phyloP scores from a whole-genome alignment of 2,888 invertebrate species.

The Andrena minutula region DNA sequence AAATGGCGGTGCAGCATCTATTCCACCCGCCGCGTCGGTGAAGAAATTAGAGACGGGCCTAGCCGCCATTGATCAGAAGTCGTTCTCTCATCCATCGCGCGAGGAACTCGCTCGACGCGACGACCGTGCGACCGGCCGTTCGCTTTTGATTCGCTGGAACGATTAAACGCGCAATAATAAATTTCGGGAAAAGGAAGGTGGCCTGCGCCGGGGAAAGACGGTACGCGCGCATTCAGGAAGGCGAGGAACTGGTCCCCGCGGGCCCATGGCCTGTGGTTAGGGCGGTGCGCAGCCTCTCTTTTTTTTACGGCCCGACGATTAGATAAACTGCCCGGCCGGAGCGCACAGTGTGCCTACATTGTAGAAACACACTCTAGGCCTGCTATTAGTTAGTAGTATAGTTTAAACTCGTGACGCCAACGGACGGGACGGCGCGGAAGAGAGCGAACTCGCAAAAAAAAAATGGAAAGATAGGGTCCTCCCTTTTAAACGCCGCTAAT shows the following conservation, averaged over 20 bases:
- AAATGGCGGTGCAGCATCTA: background rate
- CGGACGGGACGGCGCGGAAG: conserved; percentile 38
- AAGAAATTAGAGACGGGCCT: background rate
- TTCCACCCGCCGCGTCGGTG: background rate
- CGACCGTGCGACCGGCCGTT: conserved; percentile 34
- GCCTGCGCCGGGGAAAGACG: conserved; percentile 27
- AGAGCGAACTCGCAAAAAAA: conserved; percentile 60
- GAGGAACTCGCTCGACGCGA: background rate
- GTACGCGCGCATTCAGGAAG: conserved; percentile 57
- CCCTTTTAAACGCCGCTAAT: conserved; percentile 81
- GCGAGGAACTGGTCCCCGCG: conserved; percentile 74
- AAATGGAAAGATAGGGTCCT: conserved; percentile 52
- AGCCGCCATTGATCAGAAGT: background rate
- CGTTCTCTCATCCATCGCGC: background rate
- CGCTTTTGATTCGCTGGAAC: conserved; percentile 46
- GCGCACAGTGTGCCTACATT: conserved; percentile 79
- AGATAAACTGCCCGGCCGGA: conserved; percentile 84
- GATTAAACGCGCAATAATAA: conserved; percentile 68
- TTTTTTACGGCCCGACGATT: conserved; percentile 84
- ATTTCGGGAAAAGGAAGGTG: conserved; percentile 65
- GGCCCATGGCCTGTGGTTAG: conserved; percentile 84
- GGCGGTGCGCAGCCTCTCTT: conserved; percentile 83
- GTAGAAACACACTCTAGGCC: conserved; percentile 79
- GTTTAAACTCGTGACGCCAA: conserved; percentile 78
- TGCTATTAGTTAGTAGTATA: conserved; percentile 84